phyloP scores from a whole-genome alignment of 1,140 invertebrate species.

The Uloborus diversus region DNA sequence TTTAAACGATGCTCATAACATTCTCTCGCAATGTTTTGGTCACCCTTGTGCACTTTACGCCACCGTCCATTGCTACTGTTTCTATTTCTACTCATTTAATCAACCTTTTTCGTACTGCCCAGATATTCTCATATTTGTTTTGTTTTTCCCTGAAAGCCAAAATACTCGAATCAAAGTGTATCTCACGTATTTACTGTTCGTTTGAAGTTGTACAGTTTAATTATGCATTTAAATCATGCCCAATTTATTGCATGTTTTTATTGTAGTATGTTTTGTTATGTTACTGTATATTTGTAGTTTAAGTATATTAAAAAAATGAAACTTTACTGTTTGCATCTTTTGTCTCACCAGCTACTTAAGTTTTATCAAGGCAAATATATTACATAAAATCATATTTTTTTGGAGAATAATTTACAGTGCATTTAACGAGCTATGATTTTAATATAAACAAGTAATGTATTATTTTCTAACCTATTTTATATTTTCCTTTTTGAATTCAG shows the following conservation, averaged over 20 bases:
- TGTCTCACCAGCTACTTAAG: too few relatives aligned
- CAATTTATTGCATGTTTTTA: constrained; percentile 23
- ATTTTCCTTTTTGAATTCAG: too few relatives aligned
- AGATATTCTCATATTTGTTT: constrained; percentile 2
- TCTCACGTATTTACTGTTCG: constrained; percentile 11
- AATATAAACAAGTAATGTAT: too few relatives aligned
- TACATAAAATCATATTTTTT: too few relatives aligned
- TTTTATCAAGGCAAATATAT: too few relatives aligned
- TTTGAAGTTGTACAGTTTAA: constrained; percentile 29
- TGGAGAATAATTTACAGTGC: too few relatives aligned
- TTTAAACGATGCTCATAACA: not conserved
- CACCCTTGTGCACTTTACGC: not conserved
- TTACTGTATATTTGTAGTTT: constrained; percentile 25
- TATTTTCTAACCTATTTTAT: too few relatives aligned
- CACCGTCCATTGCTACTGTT: not conserved
- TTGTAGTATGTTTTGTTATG: constrained; percentile 33
- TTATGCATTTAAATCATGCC: constrained; percentile 20
- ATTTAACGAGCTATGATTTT: too few relatives aligned
- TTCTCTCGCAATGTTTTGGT: not conserved
- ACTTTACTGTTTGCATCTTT: not conserved
- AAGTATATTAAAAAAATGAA: constrained; percentile 22
- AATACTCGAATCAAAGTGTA: not conserved
- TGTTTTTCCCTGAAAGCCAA: not conserved
- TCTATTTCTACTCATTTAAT: not conserved
- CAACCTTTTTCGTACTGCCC: not conserved